These are phyloP conservation scores for Arbacia lixula DNA, from an alignment of 53 echinoderm and acorn worm genomes.

Conservation along the genomic window DNA sequence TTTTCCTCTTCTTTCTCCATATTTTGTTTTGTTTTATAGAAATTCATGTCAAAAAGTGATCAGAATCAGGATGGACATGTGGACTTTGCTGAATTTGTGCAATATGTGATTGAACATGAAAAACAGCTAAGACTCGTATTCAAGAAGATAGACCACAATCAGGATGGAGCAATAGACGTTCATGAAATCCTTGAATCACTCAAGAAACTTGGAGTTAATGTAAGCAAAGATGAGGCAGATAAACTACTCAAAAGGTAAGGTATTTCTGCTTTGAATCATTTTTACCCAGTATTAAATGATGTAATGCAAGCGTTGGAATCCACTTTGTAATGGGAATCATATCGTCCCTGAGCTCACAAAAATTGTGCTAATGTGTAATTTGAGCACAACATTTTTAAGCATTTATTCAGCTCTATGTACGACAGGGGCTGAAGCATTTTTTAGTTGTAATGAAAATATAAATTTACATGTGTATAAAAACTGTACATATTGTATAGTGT, in stretches of 20 bases:
- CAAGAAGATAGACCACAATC: conserved; percentile 89
- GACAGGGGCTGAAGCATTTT: no score
- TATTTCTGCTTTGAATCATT: neutral
- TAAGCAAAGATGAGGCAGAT: conserved; percentile 91
- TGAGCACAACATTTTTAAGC: no score
- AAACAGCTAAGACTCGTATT: conserved; percentile 93
- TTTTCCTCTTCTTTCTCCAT: no score
- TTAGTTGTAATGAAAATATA: no score
- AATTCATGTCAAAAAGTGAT: conserved; percentile 94
- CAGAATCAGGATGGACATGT: conserved; percentile 92
- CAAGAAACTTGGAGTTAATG: conserved; percentile 87
- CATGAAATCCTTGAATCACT: conserved; percentile 86
- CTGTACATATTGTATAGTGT: no score
- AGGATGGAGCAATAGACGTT: conserved; percentile 90
- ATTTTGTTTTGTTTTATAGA: conserved; percentile 59
- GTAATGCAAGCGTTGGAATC: no score
- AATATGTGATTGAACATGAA: conserved; percentile 92
- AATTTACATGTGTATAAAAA: no score
- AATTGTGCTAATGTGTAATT: no score
- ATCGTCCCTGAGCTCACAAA: no score
- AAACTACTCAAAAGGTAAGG: conserved; percentile 91
- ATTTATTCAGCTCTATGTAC: no score
- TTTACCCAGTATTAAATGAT: no score
- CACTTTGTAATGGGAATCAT: no score
- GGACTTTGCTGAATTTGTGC: conserved; percentile 99